Conservation (phyloP, 2,797 vertebrate genomes). For the Chromis chromis region DNA sequence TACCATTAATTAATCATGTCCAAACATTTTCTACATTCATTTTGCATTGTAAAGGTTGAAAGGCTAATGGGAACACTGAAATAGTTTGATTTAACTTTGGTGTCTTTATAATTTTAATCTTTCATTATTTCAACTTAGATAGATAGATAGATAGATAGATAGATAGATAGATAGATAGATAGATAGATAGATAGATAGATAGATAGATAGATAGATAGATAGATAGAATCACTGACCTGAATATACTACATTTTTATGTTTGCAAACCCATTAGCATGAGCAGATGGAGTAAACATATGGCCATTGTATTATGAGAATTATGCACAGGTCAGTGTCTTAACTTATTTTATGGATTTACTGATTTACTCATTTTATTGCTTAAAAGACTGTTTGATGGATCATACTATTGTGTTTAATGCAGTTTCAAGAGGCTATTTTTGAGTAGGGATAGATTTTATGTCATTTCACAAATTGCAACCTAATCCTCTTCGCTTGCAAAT, state of each 20-base stretch:
- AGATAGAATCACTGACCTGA: slow-evolving; percentile 24
- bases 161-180: background rate
- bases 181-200: background rate
- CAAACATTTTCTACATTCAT: slow-evolving; percentile 30
- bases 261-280: slow-evolving; percentile 55
- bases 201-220: background rate
- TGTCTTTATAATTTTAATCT: slow-evolving; percentile 10
- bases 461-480: slow-evolving; percentile 86
- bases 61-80: slow-evolving; percentile 30
- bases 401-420: slow-evolving; percentile 72
- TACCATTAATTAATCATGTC: slow-evolving; percentile 47
- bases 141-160: background rate
- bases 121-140: background rate
- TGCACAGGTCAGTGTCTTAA: slow-evolving; percentile 55
- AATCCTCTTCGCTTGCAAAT: slow-evolving; percentile 84
- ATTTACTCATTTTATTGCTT: slow-evolving; percentile 53
- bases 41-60: slow-evolving; percentile 31
- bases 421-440: slow-evolving; percentile 82
- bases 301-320: slow-evolving; percentile 59
- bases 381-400: slow-evolving; percentile 66
- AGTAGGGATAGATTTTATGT: slow-evolving; percentile 79
- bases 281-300: slow-evolving; percentile 78
- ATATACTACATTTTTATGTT: slow-evolving; percentile 26
- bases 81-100: slow-evolving; percentile 4
- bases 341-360: slow-evolving; percentile 62